Evolutionary conservation across 2,888 invertebrate species (phyloP), one percentile per base, ranked within the genome.

Genomic region (Acrocera orbiculus): DNA sequence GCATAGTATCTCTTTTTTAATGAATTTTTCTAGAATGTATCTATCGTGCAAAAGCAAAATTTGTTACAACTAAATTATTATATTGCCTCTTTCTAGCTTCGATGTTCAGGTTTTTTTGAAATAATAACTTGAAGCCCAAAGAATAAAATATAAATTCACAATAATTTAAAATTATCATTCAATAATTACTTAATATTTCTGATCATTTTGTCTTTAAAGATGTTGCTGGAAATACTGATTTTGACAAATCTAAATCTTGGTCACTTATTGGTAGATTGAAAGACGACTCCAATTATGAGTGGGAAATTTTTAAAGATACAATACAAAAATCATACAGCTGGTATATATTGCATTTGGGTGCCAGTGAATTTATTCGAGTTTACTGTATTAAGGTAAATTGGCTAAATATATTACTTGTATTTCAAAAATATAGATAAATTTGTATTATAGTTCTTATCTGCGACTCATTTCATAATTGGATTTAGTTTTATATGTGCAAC

Each of bases 241-340:
- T 48, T 32, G 45, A 47, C 25, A 54, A 56, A 27, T 38, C 44
- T 2, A 27, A 40, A 6, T 56, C 56, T 3, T 56, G 59, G 58
- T 29, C 28, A 4, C 29, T 55, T 19, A 40, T 56, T 4, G 49
- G 48, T 34, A 40, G 49, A 25, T 47, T 44, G 7, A 50, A 53
- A 4, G 60, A 60, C 38, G 51, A 53, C 35, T 51, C 52, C 28
- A 56, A 56, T 37, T 49, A 52, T 33, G 60, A 60, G 38, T 44
- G 58, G 36, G 55, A 58, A 35, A 48, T 50, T 30, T 56, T 56
- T 22, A 49, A 46, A 16, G 44, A 46, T 14, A 56, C 51, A 16
- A 45, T 58, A 5, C 27, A 27, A 5, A 48, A 40, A 3, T 52
- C 48, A 32, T 50, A 48, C 44, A 45, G 47, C 2, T 59, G 52